phyloP scores from a whole-genome alignment of 2,888 invertebrate genomes.

The Archips crataeganus region DNA sequence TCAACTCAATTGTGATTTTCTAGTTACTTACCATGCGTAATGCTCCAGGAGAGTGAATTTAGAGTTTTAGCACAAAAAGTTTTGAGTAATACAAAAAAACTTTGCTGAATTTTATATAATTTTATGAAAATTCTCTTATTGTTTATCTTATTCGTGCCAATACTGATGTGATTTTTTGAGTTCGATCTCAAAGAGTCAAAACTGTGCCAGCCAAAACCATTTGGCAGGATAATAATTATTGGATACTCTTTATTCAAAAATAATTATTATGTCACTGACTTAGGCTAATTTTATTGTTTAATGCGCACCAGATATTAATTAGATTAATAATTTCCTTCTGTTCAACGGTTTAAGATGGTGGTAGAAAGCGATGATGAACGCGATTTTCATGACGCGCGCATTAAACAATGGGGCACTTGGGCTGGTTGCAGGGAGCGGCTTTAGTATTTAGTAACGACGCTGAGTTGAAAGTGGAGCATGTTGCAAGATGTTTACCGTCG shows the following conservation, averaged over 20 bases:
- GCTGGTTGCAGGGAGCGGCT: not conserved
- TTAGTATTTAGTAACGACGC: not conserved
- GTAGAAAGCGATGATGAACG: not conserved
- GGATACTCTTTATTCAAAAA: too few relatives aligned
- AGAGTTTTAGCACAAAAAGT: not conserved
- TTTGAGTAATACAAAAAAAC: not conserved
- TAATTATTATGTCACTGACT: too few relatives aligned
- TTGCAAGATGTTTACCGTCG: conserved; percentile 1
- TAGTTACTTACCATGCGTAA: not conserved
- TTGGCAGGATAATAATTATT: too few relatives aligned
- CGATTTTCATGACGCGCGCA: not conserved
- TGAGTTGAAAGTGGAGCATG: not conserved
- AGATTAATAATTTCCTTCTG: not conserved
- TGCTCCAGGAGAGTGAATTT: not conserved
- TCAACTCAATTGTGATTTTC: not conserved
- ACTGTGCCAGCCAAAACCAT: not conserved
- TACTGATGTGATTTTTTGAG: not conserved
- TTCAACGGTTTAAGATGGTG: not conserved
- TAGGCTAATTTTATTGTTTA: too few relatives aligned
- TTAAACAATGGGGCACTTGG: not conserved
- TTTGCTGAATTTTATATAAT: too few relatives aligned
- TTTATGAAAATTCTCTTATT: too few relatives aligned
- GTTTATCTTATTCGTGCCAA: too few relatives aligned
- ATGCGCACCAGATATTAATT: too few relatives aligned
- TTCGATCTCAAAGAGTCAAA: too few relatives aligned